A percentile compares a stretch with the other conserved stretches of the same genome.
Evolutionary conservation across 2,797 vertebrate species (phyloP).

Genomic region (Malurus leucopterus): DNA sequence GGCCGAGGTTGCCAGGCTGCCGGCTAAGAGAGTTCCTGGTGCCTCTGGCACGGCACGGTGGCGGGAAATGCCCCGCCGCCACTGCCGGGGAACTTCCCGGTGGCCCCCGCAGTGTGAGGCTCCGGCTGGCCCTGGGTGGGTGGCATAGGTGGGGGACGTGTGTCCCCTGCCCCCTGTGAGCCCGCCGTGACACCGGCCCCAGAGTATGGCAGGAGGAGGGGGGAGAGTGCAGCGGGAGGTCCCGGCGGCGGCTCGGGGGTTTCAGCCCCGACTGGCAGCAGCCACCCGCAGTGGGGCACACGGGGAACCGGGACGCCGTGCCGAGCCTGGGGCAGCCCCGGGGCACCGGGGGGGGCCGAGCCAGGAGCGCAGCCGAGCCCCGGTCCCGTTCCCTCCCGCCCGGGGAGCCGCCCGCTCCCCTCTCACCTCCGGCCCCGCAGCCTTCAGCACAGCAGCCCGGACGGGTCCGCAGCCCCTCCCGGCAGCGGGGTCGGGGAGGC

Average conservation of each 20-base stretch:
- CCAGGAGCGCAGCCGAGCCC: background rate
- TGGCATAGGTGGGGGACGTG: background rate
- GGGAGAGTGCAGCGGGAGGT: background rate
- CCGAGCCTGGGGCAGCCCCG: background rate
- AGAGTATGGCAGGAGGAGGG: background rate
- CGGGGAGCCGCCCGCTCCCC: background rate
- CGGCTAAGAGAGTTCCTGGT: background rate
- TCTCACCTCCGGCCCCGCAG: slow-evolving; percentile 28
- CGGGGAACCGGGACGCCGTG: background rate
- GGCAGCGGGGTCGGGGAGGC: background rate
- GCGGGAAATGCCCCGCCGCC: background rate
- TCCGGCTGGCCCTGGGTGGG: background rate
- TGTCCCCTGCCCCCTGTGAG: background rate
- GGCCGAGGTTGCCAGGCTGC: background rate
- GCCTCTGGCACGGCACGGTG: background rate
- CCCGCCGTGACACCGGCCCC: background rate
- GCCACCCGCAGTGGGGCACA: background rate
- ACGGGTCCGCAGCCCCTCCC: background rate
- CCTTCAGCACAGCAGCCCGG: background rate
- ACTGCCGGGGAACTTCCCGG: background rate
- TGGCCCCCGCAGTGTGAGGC: background rate
- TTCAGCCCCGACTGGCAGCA: background rate
- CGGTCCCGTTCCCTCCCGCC: background rate
- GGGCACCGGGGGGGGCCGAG: background rate
- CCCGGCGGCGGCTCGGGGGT: background rate